phyloP scores from a whole-genome alignment of 2,888 invertebrate genomes.

The Ditylenchus weischeri region DNA sequence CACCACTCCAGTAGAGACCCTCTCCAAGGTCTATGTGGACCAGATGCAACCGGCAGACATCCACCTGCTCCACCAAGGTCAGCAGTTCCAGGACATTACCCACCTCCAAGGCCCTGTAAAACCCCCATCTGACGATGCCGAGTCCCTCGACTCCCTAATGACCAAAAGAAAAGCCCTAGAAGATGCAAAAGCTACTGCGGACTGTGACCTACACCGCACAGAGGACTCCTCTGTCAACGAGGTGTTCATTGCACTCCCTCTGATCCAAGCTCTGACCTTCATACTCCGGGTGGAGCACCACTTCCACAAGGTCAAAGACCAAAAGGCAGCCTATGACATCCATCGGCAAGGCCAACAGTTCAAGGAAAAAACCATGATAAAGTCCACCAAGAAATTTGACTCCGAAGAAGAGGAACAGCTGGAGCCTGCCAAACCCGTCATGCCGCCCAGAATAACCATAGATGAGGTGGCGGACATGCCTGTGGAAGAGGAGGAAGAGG shows the following conservation, averaged over 20 bases:
- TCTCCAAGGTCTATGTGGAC: slow-evolving; percentile 30
- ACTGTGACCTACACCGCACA: slow-evolving; percentile 51
- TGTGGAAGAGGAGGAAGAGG: slow-evolving; percentile 4
- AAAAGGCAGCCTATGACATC: slow-evolving; percentile 35
- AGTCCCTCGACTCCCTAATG: slow-evolving; percentile 41
- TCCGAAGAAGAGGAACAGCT: slow-evolving; percentile 36
- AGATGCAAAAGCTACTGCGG: slow-evolving; percentile 45
- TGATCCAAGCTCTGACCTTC: slow-evolving; percentile 28
- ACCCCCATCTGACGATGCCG: slow-evolving; percentile 44
- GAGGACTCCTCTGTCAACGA: slow-evolving; percentile 53
- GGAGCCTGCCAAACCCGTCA: slow-evolving; percentile 3
- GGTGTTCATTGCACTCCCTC: slow-evolving; percentile 35
- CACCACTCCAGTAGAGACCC: slow-evolving; percentile 26
- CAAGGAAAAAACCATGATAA: slow-evolving; percentile 37
- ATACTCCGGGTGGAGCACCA: slow-evolving; percentile 31
- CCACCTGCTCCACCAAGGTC: slow-evolving; percentile 47
- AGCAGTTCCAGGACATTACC: slow-evolving; percentile 45
- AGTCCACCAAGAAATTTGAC: slow-evolving; percentile 18
- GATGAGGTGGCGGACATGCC: slow-evolving; percentile 11
- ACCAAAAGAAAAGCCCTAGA: slow-evolving; percentile 10
- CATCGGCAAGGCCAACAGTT: slow-evolving; percentile 41
- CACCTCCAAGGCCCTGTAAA: slow-evolving; percentile 23
- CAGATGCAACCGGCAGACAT: slow-evolving; percentile 41
- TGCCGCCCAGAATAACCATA: slow-evolving; percentile 14
- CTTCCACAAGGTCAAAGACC: slow-evolving; percentile 1